Evolutionary conservation across 2,113 vertebrate species (phyloP), one percentile per base, ranked within the genome.

Genomic region (Epinephelus fuscoguttatus): DNA sequence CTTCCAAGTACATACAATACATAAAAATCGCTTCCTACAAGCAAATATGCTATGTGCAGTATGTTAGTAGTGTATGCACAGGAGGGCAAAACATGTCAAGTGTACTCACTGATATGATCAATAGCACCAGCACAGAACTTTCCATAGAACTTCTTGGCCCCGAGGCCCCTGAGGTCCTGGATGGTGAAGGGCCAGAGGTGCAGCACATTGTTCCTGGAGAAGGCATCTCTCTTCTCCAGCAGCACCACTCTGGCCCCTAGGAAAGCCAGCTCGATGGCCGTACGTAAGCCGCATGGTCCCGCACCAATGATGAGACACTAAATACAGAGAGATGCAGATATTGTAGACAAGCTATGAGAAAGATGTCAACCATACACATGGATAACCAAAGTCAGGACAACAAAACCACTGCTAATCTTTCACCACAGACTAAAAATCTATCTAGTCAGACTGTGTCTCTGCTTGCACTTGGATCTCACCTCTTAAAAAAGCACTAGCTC

Each of bases 301-400:
- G 98, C 98, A 70, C 98, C 98, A 10, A 99, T 99, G 80, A 99
- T 98, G 91, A 99, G 95, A 98, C 98, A 99, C 98, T 99, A 12
- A 52, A 62, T 1, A 81, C 68, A 70, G 10, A 74, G 23, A 61
- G 10, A 42, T 0, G 4, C 13, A 67, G 2, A 33, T 2, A 30
- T 21, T 13, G 40, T 0, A 59, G 45, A 42, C 1, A 0, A 17
- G 14, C 2, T 13, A 11, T 1, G 19, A 70, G 11, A 52, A n/a
- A 6, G 2, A 49, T 17, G 53, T 55, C 33, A 19, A 25, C 1
- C 19, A 49, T 6, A 12, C 5, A 67, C 25, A 76, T 23, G 23
- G 56, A 21, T 23, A 72, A 52, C 13, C 15, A 1, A 1, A 62
- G 30, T 53, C 14, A 25, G 49, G 30, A 15, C 30, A 53, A 27